Evolutionary conservation across 2,888 invertebrate species (phyloP), one percentile per base, ranked within the genome.

Genomic region (Scelioninae gen. 1): DNA sequence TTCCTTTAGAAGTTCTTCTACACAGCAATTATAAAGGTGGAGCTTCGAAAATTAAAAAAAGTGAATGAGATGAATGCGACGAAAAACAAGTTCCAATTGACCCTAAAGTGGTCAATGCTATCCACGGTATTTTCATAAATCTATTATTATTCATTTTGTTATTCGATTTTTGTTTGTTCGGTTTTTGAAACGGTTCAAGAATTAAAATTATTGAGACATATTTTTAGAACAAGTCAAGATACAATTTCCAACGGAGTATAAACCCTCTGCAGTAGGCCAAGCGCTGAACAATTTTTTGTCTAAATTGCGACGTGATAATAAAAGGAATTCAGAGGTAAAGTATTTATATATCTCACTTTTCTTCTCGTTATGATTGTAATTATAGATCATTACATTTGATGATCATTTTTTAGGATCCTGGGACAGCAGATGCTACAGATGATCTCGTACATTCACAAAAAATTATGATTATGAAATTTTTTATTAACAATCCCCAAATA

Each of bases 11-110:
- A 6, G 60, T 71, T 3, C 60, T 60, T 31, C 5, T 71, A 40
- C 51, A 60, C 9, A 71, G 71, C 51, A 71, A 71, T 11, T 71
- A 47, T 9, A 71, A 71, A 51, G 71, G 71, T 34, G 69, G 69
- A 2, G 23, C 58, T n/a, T 55, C 55, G 31, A 69, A 69, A 45
- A 8, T 58, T 5, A 69, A 69, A 38, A 69, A 34, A 38, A 13
- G 15, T 0, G 45, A 40, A 4, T 16, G 9, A 11, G 13, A 45
- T 2, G 31, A 34, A 8, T 49, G 11, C 7, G 23, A 53, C 10
- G 40, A 4, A 32, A 23, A 49, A 32, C 49, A 47, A 6, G 11
- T 7, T 58, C 45, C 69, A 15, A 47, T 69, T 38, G 69, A 68
- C 29, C 55, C 68, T 0, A 32, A 68, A 68, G 53, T 56, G 11